phyloP scores from a whole-genome alignment of 2,797 vertebrate species.

The Echeneis naucrates region DNA sequence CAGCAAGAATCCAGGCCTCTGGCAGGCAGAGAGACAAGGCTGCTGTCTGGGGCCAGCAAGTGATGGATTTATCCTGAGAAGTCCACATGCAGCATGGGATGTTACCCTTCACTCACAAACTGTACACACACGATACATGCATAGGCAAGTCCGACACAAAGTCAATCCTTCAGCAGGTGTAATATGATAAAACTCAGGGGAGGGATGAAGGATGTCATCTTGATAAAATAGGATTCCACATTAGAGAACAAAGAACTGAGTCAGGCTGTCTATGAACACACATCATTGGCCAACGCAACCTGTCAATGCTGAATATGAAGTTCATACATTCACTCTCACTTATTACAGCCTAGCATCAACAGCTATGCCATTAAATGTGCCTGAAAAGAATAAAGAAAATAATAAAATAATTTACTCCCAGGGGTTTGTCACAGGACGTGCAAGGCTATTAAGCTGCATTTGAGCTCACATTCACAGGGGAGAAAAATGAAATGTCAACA shows the following conservation, averaged over 20 bases:
- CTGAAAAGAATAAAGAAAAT: conserved; percentile 46
- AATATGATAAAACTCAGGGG: conserved; percentile 55
- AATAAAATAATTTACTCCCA: conserved; percentile 34
- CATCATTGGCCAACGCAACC: conserved; percentile 31
- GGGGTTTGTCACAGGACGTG: conserved; percentile 32
- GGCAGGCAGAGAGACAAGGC: conserved; percentile 29
- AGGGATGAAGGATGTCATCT: conserved; percentile 52
- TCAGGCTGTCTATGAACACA: conserved; percentile 44
- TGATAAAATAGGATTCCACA: conserved; percentile 58
- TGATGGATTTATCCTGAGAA: conserved; percentile 58
- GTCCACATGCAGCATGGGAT: conserved; percentile 29
- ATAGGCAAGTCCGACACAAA: conserved; percentile 39
- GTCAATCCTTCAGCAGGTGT: conserved; percentile 59
- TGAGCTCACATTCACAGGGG: conserved; percentile 40
- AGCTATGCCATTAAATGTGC: conserved; percentile 36
- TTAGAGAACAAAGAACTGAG: conserved; percentile 33
- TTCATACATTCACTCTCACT: conserved; percentile 35
- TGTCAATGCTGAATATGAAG: conserved; percentile 43
- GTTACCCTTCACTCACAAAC: conserved; percentile 37
- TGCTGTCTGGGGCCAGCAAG: conserved; percentile 36
- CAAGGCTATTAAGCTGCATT: conserved; percentile 42
- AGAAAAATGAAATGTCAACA: conserved; percentile 48
- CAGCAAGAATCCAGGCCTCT: conserved; percentile 47
- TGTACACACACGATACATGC: not conserved
- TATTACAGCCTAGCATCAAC: conserved; percentile 39